Evolutionary conservation across 2,113 vertebrate genomes (phyloP).

Genomic region (Mastomys natalensis): DNA sequence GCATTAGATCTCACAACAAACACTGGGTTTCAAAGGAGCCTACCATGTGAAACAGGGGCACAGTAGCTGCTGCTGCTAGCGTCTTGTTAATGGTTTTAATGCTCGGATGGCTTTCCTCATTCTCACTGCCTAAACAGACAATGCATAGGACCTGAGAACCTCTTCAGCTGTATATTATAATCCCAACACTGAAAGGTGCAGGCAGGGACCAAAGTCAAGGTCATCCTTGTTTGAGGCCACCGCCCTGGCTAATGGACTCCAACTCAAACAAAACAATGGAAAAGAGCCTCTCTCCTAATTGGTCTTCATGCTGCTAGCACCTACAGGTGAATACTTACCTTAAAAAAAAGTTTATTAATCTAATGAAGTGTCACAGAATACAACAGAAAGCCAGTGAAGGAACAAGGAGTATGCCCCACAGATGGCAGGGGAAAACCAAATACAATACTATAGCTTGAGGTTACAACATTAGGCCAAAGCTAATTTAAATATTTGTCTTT

Average conservation of each 20-base stretch:
- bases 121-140: not conserved
- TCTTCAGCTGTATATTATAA: not conserved
- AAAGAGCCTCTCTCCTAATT: not conserved
- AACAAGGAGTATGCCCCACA: not conserved
- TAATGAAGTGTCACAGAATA: not conserved
- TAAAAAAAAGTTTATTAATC: constrained; percentile 34
- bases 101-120: not conserved
- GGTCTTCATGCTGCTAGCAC: not conserved
- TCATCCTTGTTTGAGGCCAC: not conserved
- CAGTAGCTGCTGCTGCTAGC: not conserved
- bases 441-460: not conserved
- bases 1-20: not conserved
- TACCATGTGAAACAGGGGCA: not conserved
- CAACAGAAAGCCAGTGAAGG: not conserved
- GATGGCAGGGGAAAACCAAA: not conserved
- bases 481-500: not conserved
- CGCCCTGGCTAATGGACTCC: not conserved
- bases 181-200: not conserved
- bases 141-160: not conserved
- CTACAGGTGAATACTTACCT: not conserved
- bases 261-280: not conserved
- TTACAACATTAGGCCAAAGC: constrained; percentile 31
- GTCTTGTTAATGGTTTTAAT: not conserved
- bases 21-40: not conserved
- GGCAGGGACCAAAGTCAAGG: not conserved